Evolutionary conservation across 2,113 vertebrate species (phyloP).

Genomic region (Poicephalus meyeri): DNA sequence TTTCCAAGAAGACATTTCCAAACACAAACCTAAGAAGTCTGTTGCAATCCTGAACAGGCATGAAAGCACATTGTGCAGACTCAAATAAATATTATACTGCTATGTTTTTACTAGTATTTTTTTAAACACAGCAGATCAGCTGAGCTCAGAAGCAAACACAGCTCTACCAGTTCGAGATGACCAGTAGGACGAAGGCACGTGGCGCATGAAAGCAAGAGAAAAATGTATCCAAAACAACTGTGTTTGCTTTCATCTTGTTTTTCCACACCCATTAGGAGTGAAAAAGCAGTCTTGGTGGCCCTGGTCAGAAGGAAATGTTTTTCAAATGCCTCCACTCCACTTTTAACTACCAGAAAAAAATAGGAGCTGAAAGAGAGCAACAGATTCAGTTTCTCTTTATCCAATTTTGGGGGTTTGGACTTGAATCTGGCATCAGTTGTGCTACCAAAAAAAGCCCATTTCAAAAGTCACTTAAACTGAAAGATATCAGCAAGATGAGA

Average conservation of each 20-base stretch:
- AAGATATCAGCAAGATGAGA: background rate
- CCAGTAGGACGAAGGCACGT: background rate
- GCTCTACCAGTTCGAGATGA: background rate
- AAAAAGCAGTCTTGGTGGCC: background rate
- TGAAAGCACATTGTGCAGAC: background rate
- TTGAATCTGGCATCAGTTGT: background rate
- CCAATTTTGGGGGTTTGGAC: background rate
- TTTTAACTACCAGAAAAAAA: constrained; percentile 14
- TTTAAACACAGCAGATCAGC: background rate
- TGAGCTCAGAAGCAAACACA: background rate
- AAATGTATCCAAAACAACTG: background rate
- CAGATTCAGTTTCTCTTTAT: constrained; percentile 12
- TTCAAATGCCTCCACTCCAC: background rate
- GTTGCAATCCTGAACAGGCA: background rate
- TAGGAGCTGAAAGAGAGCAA: background rate
- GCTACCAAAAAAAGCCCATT: background rate
- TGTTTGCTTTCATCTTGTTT: constrained; percentile 43
- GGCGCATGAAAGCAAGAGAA: constrained; percentile 4
- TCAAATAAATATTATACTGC: background rate
- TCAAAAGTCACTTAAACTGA: background rate
- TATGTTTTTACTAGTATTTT: background rate
- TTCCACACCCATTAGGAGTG: constrained; percentile 13
- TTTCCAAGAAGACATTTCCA: constrained; percentile 5
- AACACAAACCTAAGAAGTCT: background rate
- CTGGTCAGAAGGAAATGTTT: constrained; percentile 23